Percentiles rank a stretch among this genome's conserved stretches.
These are phyloP conservation scores for Listronotus bonariensis DNA, from an alignment of 1,140 invertebrate genomes.

Conservation along the genomic window DNA sequence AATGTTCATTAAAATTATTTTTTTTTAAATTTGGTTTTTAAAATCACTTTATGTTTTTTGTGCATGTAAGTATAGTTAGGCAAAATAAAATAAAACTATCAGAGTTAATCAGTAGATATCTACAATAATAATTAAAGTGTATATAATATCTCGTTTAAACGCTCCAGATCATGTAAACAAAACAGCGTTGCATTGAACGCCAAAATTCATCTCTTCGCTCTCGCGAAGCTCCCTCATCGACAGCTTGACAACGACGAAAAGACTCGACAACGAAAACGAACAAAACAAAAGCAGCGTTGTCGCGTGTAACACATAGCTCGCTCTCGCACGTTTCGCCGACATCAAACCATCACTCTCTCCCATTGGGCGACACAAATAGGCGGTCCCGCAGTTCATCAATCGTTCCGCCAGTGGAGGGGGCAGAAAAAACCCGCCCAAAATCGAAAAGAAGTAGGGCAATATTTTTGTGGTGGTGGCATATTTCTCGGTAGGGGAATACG, in stretches of 20 bases:
- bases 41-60: too few species aligned
- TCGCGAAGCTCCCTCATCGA: constrained; percentile 1
- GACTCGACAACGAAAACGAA: constrained; percentile 16
- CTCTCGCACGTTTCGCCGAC: constrained; percentile 42
- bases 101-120: too few species aligned
- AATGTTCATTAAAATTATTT: too few species aligned
- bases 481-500: constrained; percentile 49
- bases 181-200: not conserved
- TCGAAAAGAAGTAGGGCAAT: constrained; percentile 57
- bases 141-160: not conserved
- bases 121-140: not conserved
- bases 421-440: constrained; percentile 59
- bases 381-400: constrained; percentile 55
- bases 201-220: not conserved
- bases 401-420: constrained; percentile 52
- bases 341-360: constrained; percentile 46
- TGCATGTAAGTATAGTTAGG: too few species aligned
- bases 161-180: not conserved
- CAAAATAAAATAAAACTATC: too few species aligned
- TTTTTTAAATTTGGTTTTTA: too few species aligned
- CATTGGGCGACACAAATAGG: constrained; percentile 56
- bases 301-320: constrained; percentile 34
- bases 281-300: constrained; percentile 29
- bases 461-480: constrained; percentile 54
- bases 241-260: constrained; percentile 15